Conservation (phyloP, 2,797 vertebrate species). For the Kryptolebias ocellatus region DNA sequence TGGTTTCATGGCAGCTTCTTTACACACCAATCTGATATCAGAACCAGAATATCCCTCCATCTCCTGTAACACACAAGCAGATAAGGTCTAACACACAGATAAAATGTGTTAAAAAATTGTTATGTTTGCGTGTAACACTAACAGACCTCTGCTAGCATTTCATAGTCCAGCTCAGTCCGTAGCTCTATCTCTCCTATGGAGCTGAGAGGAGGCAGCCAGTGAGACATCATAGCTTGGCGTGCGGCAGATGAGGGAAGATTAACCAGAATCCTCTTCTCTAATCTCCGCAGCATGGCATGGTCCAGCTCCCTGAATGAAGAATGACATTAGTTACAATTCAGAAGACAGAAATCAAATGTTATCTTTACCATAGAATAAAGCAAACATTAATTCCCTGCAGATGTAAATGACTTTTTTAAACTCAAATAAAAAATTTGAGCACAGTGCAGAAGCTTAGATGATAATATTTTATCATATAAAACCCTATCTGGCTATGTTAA, state of each 20-base stretch:
- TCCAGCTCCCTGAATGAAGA: constrained; percentile 90
- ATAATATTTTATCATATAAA: not conserved
- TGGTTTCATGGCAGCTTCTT: constrained; percentile 95
- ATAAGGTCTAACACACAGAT: not conserved
- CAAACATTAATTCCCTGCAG: no score
- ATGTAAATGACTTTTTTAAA: no score
- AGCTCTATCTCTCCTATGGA: constrained; percentile 83
- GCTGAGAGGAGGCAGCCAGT: constrained; percentile 92
- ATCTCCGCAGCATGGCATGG: constrained; percentile 90
- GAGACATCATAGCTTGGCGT: constrained; percentile 88
- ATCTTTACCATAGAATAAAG: no score
- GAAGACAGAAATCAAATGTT: not conserved
- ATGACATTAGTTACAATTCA: not conserved
- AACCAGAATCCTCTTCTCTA: constrained; percentile 96
- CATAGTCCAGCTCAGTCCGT: constrained; percentile 86
- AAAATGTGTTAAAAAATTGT: not conserved
- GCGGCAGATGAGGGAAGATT: constrained; percentile 87
- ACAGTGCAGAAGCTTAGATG: not conserved
- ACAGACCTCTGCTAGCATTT: constrained; percentile 84
- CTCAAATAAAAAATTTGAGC: no score
- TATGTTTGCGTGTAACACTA: not conserved
- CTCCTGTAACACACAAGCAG: constrained; percentile 49
- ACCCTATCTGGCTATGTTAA: not conserved
- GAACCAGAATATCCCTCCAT: constrained; percentile 94
- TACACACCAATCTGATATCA: constrained; percentile 92